phyloP scores from a whole-genome alignment of 2,888 invertebrate species.

The Zeuzera pyrina region DNA sequence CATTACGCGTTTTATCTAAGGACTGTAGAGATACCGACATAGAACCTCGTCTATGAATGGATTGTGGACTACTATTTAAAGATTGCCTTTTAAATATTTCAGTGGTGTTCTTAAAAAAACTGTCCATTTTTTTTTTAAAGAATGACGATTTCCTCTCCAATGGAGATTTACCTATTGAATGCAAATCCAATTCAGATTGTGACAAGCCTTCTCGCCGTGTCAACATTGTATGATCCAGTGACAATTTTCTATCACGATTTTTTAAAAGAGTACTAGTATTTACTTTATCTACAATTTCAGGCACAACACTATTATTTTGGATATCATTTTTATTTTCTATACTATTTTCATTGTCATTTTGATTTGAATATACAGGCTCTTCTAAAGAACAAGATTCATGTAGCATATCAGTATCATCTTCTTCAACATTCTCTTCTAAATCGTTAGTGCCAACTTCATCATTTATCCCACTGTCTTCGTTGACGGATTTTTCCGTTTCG shows the following conservation, averaged over 20 bases:
- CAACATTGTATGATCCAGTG: constrained; percentile 51
- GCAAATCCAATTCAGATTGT: constrained; percentile 56
- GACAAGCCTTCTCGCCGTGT: constrained; percentile 44
- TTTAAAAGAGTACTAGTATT: too few relatives aligned
- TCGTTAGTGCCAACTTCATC: not conserved
- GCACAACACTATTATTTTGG: not conserved
- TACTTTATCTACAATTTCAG: too few relatives aligned
- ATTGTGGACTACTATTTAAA: constrained; percentile 24
- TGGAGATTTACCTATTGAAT: constrained; percentile 55
- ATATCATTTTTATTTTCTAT: not conserved
- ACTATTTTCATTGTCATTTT: not conserved
- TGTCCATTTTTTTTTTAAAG: constrained; percentile 60
- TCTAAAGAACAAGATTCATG: too few relatives aligned
- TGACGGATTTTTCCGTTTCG: too few relatives aligned
- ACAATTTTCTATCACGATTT: constrained; percentile 45
- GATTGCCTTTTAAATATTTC: constrained; percentile 56
- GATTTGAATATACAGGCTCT: not conserved
- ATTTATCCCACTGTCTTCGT: constrained; percentile 9
- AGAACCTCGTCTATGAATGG: constrained; percentile 36
- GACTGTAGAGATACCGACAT: constrained; percentile 56
- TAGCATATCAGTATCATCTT: too few relatives aligned
- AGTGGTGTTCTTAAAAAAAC: constrained; percentile 56
- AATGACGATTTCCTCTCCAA: constrained; percentile 61
- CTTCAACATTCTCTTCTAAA: not conserved
- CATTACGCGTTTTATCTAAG: constrained; percentile 32